These are phyloP conservation scores for Pegoplata infirma DNA, from an alignment of 2,888 invertebrate genomes.

Conservation along the genomic window DNA sequence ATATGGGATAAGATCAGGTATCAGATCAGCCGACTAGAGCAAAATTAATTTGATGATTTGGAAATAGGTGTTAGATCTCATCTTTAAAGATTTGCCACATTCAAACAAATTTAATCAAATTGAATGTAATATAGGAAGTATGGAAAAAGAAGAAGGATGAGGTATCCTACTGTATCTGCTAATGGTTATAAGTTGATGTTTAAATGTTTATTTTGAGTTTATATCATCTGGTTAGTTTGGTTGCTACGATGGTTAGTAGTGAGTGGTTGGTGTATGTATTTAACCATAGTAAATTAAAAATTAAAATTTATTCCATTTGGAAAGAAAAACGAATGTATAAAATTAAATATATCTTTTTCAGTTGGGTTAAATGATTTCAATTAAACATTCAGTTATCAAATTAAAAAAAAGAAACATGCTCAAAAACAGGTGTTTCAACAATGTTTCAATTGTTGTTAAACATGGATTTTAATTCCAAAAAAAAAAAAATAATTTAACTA, in stretches of 20 bases:
- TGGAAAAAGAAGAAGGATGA: too few species aligned
- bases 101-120: too few species aligned
- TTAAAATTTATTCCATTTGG: constrained; percentile 59
- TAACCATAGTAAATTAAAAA: constrained; percentile 45
- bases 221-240: constrained; percentile 29
- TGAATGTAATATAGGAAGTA: too few species aligned
- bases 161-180: constrained; percentile 32
- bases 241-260: background rate
- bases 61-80: too few species aligned
- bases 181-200: constrained; percentile 28
- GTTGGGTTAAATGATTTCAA: constrained; percentile 57
- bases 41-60: too few species aligned
- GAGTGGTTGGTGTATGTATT: background rate
- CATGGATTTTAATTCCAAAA: constrained; percentile 5
- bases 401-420: constrained; percentile 29
- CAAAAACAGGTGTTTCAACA: constrained; percentile 58
- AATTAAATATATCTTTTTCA: constrained; percentile 19
- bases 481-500: background rate
- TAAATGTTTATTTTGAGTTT: constrained; percentile 21
- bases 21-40: too few species aligned
- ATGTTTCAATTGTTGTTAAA: constrained; percentile 4
- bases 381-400: constrained; percentile 54
- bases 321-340: constrained; percentile 17
- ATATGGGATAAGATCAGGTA: too few species aligned
- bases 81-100: too few species aligned